A percentile compares a stretch with the other conserved stretches of the same genome.
phyloP scores from a whole-genome alignment of 2,888 invertebrate genomes.

The Tiliacea aurago region DNA sequence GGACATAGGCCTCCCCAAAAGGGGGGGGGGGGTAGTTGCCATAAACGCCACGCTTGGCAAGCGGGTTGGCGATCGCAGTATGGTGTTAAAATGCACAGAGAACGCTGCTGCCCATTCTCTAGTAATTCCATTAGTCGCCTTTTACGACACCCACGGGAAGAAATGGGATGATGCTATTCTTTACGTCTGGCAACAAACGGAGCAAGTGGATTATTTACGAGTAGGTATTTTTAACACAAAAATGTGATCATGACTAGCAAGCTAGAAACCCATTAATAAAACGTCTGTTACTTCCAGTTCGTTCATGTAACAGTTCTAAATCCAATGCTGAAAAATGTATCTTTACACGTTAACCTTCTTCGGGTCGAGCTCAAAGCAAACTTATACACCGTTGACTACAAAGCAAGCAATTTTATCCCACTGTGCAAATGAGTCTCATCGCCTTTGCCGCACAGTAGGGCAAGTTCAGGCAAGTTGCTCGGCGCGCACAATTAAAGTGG shows the following conservation, averaged over 20 bases:
- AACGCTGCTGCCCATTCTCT: too few species aligned
- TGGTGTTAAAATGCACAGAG: too few species aligned
- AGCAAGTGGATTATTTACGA: too few species aligned
- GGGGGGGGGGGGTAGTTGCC: too few species aligned
- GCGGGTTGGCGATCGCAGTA: too few species aligned
- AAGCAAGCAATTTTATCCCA: slow-evolving; percentile 48
- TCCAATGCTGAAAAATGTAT: background rate
- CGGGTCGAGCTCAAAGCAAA: slow-evolving; percentile 12
- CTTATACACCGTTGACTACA: slow-evolving; percentile 22
- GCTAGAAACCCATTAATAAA: background rate
- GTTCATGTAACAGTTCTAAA: background rate
- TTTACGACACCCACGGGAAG: too few species aligned
- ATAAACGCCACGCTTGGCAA: too few species aligned
- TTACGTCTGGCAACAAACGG: too few species aligned
- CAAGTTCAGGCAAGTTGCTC: slow-evolving; percentile 37
- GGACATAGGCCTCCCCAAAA: too few species aligned
- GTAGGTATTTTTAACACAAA: too few species aligned
- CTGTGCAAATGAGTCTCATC: slow-evolving; percentile 35
- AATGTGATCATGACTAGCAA: background rate
- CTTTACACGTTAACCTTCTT: background rate
- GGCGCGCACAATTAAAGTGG: slow-evolving; percentile 47
- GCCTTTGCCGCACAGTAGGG: slow-evolving; percentile 14
- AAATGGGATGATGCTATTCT: too few species aligned
- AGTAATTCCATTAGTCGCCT: too few species aligned
- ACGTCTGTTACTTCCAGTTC: background rate